phyloP scores from a whole-genome alignment of 2,113 vertebrate genomes.

The Oenanthe melanoleuca region DNA sequence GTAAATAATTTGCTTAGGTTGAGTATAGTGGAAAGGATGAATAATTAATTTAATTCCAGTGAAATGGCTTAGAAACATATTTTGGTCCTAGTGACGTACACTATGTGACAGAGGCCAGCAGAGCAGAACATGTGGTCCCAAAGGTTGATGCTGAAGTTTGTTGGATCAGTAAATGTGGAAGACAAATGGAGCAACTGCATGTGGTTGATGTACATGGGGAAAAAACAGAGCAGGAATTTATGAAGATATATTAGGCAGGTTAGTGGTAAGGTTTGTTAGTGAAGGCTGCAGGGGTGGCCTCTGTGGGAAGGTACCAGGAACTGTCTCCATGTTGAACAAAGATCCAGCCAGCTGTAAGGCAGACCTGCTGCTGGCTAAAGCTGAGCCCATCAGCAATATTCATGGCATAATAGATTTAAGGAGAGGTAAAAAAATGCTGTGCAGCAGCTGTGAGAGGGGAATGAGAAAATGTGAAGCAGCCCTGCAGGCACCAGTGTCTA shows the following conservation, averaged over 20 bases:
- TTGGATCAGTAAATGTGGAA: background rate
- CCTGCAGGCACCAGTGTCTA: background rate
- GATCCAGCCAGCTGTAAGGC: background rate
- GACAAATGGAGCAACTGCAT: background rate
- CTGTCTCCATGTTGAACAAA: background rate
- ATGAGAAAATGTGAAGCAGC: background rate
- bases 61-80: background rate
- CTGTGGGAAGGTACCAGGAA: background rate
- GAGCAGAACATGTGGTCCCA: too few species aligned
- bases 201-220: background rate
- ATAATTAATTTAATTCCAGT: constrained; percentile 5
- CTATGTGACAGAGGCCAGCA: background rate
- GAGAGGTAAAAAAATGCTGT: background rate
- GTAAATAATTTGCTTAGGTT: background rate
- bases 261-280: background rate
- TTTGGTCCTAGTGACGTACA: background rate
- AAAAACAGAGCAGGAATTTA: background rate
- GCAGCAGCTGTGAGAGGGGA: background rate
- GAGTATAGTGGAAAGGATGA: background rate
- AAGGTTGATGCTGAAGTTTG: background rate
- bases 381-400: background rate
- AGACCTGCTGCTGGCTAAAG: accelerated
- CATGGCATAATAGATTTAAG: background rate
- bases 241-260: background rate
- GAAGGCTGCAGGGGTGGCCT: background rate